Evolutionary conservation across 1,140 invertebrate species (phyloP), one percentile per base, ranked within the genome.

Genomic region (Drosophila micromelanica): DNA sequence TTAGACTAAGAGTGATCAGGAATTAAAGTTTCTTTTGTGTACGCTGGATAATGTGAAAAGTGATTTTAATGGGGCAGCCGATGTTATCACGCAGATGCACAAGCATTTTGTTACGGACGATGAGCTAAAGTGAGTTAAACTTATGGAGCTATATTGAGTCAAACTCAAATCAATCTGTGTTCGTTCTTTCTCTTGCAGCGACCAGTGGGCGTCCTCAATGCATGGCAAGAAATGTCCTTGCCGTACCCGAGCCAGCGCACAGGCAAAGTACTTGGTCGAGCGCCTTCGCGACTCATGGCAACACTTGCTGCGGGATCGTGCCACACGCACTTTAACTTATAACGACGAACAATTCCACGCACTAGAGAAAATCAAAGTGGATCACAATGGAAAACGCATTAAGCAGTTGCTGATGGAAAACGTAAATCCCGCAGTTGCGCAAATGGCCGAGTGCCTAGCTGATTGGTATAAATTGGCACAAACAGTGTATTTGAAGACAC

Each of bases 341-440:
- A 98, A 98, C 90, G 97, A 98, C 93, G 97, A 98, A 92, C 97
- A 98, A 92, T 98, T 98, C 90, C 97, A 98, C 92, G 95, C 97
- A 45, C 93, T 98, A 51, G 97, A 98, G 93, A 95, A 97, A 89
- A 95, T 95, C 63, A 94, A 95, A 81, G 94, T 95, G 0, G 89
- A 91, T 72, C 95, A 96, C 89, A 96, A 95, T 11, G 95, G 95
- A 8, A 94, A 94, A 73, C 93, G 94, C 48, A 92, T 96, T 12
- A 95, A 95, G 80, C 91, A 93, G 2, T 84, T 96, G 32, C 90
- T 96, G 8, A 93, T 95, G 69, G 93, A 93, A 4, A 95, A 96
- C 90, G 95, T 95, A 45, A 93, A 93, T 75, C 94, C 95, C 0
- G 93, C 94, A 1, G 94, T 96, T 23, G 94, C 93, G 2, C 94